phyloP scores from a whole-genome alignment of 2,113 vertebrate genomes.

The Sprattus sprattus region DNA sequence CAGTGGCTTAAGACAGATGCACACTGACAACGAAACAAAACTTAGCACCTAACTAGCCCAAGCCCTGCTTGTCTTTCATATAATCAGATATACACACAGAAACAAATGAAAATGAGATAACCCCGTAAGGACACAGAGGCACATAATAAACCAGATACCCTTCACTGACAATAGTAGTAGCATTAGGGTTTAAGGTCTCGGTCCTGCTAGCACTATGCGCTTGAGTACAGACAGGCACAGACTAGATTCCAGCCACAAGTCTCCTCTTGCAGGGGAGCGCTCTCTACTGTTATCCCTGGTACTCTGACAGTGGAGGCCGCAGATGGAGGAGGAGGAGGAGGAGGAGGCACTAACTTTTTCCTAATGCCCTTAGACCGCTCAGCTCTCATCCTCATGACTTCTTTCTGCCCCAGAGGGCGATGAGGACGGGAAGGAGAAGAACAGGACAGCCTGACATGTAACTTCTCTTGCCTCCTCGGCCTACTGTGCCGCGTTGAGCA shows the following conservation, averaged over 20 bases:
- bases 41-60: background rate
- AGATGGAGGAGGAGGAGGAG: too few species aligned
- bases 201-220: background rate
- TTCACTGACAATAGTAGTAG: background rate
- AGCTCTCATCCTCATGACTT: background rate
- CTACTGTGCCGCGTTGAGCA: background rate
- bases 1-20: background rate
- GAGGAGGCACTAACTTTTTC: background rate
- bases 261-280: background rate
- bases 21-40: background rate
- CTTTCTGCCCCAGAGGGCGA: background rate
- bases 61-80: background rate
- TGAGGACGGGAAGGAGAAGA: background rate
- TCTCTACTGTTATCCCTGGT: background rate
- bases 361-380: background rate
- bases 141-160: too few species aligned
- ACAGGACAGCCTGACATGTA: background rate
- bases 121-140: too few species aligned
- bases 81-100: background rate
- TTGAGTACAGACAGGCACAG: background rate
- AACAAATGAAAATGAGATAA: background rate
- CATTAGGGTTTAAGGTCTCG: background rate
- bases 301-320: background rate
- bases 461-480: background rate
- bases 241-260: background rate